Percentiles rank a stretch among this genome's conserved stretches.
Evolutionary conservation across 2,888 invertebrate species (phyloP).

Genomic region (Tiliacea citrago): DNA sequence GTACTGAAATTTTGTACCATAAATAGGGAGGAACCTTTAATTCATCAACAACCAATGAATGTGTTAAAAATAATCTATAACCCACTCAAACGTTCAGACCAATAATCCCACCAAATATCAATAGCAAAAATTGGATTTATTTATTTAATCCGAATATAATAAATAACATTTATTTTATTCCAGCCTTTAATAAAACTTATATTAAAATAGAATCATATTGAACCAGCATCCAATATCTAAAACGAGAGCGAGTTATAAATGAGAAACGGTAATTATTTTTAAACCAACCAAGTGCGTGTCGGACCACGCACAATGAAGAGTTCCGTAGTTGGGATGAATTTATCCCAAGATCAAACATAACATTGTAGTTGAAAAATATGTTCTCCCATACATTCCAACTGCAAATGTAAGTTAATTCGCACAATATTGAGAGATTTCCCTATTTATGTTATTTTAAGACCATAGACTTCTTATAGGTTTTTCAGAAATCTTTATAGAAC

Average conservation of each 20-base stretch:
- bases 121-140: background rate
- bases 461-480: too few species aligned
- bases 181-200: background rate
- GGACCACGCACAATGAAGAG: too few species aligned
- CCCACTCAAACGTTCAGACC: background rate
- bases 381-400: too few species aligned
- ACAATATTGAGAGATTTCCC: too few species aligned
- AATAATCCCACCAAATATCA: background rate
- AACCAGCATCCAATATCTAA: background rate
- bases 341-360: too few species aligned
- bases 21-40: background rate
- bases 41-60: background rate
- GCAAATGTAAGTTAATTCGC: too few species aligned
- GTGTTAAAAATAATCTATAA: background rate
- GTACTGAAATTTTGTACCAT: too few species aligned
- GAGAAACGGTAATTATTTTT: constrained; percentile 5
- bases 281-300: background rate
- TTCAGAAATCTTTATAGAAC: too few species aligned
- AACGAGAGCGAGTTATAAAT: background rate
- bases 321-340: too few species aligned
- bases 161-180: background rate
- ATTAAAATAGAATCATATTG: background rate
- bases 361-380: too few species aligned
- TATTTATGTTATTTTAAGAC: too few species aligned
- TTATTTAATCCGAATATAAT: background rate